Conservation (phyloP, 2,888 invertebrate genomes). For the Drosophila glabriapex region DNA sequence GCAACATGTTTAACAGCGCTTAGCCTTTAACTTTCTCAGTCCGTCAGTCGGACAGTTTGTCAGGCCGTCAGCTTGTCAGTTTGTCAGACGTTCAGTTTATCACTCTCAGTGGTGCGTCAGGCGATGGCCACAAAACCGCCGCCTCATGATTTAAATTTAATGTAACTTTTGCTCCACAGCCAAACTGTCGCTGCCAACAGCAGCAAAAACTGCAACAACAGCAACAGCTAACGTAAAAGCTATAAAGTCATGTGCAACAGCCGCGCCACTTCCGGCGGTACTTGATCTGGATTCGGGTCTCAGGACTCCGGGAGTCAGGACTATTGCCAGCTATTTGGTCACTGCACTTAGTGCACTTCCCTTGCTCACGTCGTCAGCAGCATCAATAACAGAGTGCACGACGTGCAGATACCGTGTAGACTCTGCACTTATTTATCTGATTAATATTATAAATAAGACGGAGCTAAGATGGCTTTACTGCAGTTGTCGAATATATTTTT, state of each 20-base stretch:
- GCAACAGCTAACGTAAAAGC: conserved; percentile 51
- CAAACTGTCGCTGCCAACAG: conserved; percentile 53
- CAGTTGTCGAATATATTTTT: neutral
- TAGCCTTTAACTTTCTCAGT: conserved; percentile 53
- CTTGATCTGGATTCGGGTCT: conserved; percentile 33
- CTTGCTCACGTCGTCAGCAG: conserved; percentile 41
- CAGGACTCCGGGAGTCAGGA: conserved; percentile 25
- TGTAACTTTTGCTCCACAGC: conserved; percentile 64
- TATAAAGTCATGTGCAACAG: conserved; percentile 75
- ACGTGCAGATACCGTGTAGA: neutral
- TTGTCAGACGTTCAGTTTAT: conserved; percentile 28
- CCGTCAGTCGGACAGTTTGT: conserved; percentile 27
- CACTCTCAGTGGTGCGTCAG: conserved; percentile 29
- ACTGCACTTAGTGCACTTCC: conserved; percentile 75
- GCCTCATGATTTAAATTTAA: conserved; percentile 77
- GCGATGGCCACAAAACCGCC: conserved; percentile 63
- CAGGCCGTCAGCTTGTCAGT: conserved; percentile 14
- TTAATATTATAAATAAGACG: neutral
- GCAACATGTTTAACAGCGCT: conserved; percentile 64
- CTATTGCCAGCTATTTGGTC: conserved; percentile 64
- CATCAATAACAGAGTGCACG: neutral
- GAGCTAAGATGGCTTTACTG: neutral
- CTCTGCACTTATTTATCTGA: neutral
- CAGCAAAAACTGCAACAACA: conserved; percentile 11
- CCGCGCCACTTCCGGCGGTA: conserved; percentile 64